These are phyloP conservation scores for rat (Rattus norvegicus) DNA, from an alignment of 2,113 vertebrate genomes.

Conservation along the genomic window GRCr8 NC_086024.1:10125001-10125500, in stretches of 20 bases:
- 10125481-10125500: constrained; percentile 93
- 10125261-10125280: constrained; percentile 97
- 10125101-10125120: constrained; percentile 91
- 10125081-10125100: too few relatives aligned
- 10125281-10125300: constrained; percentile 90
- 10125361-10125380: constrained; percentile 88
- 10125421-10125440: constrained; percentile 91
- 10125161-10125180: constrained; percentile 96
- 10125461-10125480: constrained; percentile 93
- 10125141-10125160: constrained; percentile 98
- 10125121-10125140: constrained; percentile 96
- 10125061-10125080: constrained; percentile 69
- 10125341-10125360: constrained; percentile 89
- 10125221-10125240: constrained; percentile 98
- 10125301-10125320: too few relatives aligned
- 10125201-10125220: constrained; percentile 95
- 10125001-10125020: constrained; percentile 95
- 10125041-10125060: constrained; percentile 89
- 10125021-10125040: constrained; percentile 92
- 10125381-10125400: constrained; percentile 91
- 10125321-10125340: too few relatives aligned
- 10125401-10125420: constrained; percentile 92
- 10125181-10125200: constrained; percentile 93
- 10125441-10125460: constrained; percentile 83
- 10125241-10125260: constrained; percentile 96